Evolutionary conservation across 1,140 invertebrate genomes (phyloP).

Genomic region (Diabrotica undecimpunctata): DNA sequence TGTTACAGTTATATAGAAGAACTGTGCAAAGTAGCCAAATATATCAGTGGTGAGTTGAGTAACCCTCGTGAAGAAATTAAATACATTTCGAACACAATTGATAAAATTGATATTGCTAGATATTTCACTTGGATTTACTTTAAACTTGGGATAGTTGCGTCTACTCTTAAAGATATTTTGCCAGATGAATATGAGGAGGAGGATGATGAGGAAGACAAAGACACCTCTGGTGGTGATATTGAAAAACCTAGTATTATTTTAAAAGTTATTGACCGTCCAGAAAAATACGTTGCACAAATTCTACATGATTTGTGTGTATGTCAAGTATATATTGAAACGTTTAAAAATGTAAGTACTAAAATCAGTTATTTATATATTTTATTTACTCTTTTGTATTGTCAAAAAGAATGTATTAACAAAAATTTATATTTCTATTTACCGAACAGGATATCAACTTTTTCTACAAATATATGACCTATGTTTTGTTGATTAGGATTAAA

Average conservation of each 20-base stretch:
- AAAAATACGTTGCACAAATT: conserved; percentile 34
- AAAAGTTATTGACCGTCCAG: conserved; percentile 28
- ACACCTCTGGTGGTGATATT: neutral
- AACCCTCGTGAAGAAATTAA: conserved; percentile 23
- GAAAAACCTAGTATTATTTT: conserved; percentile 28
- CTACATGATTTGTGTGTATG: conserved; percentile 38
- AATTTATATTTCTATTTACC: too few species aligned
- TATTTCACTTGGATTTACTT: conserved; percentile 39
- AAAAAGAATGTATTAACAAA: too few species aligned
- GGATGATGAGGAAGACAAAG: conserved; percentile 25
- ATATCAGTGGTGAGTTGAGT: conserved; percentile 33
- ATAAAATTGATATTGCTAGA: conserved; percentile 28
- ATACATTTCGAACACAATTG: conserved; percentile 9
- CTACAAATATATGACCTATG: too few species aligned
- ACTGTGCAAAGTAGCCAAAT: conserved; percentile 34
- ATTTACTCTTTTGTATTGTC: too few species aligned
- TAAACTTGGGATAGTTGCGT: conserved; percentile 26
- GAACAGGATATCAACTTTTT: too few species aligned
- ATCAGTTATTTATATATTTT: too few species aligned
- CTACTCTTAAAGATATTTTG: conserved; percentile 17
- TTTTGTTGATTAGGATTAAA: too few species aligned
- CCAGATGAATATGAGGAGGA: conserved; percentile 31
- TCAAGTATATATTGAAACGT: conserved; percentile 40
- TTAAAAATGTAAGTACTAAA: conserved; percentile 41
- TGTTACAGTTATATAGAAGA: neutral